Evolutionary conservation across 2,797 vertebrate species (phyloP).

Genomic region (Coluber constrictor): DNA sequence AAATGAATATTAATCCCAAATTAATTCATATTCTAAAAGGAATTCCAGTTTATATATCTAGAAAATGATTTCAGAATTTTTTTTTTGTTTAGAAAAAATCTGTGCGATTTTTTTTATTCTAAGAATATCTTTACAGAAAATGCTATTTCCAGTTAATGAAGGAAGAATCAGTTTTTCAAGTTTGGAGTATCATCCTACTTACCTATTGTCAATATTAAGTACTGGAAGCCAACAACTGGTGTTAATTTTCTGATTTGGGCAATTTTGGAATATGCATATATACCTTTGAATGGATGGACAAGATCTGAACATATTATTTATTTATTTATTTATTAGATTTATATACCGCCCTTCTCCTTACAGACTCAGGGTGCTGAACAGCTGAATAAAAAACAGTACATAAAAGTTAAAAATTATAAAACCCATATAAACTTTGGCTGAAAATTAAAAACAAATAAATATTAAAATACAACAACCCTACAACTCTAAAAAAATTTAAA

Average conservation of each 20-base stretch:
- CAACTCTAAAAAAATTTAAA: no score
- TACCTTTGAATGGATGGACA: background rate
- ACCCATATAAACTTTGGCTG: no score
- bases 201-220: background rate
- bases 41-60: background rate
- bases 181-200: background rate
- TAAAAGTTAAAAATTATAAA: no score
- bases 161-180: no score
- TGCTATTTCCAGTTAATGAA: no score
- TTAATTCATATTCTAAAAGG: background rate
- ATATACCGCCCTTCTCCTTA: no score
- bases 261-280: background rate
- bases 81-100: background rate
- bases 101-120: background rate
- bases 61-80: background rate
- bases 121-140: background rate
- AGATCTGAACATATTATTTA: background rate
- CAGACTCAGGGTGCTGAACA: no score
- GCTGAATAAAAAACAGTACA: no score
- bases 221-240: background rate
- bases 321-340: no score
- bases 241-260: background rate
- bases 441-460: no score
- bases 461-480: no score
- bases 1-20: background rate